A percentile compares a stretch with the other conserved stretches of the same genome.
phyloP scores from a whole-genome alignment of 2,888 invertebrate species.

The Pemphredon lugubris region DNA sequence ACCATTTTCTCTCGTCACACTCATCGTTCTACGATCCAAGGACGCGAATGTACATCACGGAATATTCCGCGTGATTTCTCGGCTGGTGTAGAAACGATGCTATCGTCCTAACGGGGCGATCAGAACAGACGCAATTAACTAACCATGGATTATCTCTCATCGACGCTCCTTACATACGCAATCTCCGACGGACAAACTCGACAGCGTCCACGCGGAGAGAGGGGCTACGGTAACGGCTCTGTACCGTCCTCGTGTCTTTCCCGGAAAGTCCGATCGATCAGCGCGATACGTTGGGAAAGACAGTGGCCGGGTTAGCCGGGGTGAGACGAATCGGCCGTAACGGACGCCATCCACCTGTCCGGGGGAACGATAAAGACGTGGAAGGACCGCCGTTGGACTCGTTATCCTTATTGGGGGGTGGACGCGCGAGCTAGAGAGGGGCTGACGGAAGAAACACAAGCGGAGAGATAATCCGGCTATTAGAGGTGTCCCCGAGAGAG shows the following conservation, averaged over 20 bases:
- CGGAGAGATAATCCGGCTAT: conserved; percentile 80
- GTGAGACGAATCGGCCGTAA: conserved; percentile 43
- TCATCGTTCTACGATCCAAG: no score
- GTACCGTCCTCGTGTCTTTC: no score
- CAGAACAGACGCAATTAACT: conserved; percentile 19
- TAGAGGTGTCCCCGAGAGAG: conserved; percentile 79
- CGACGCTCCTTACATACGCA: no score
- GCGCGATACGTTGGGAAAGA: conserved; percentile 26
- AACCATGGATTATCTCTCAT: conserved; percentile 15
- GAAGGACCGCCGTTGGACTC: conserved; percentile 58
- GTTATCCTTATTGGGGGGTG: conserved; percentile 72
- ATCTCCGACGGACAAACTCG: background rate
- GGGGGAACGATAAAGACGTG: conserved; percentile 52
- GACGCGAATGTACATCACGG: no score
- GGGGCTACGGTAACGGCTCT: no score
- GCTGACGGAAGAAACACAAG: conserved; percentile 67
- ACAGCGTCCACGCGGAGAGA: background rate
- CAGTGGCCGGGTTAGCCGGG: conserved; percentile 22
- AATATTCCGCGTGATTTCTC: no score
- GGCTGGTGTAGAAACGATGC: no score
- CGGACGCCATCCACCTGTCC: conserved; percentile 44
- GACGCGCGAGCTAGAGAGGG: no score
- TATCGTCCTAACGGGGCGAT: conserved; percentile 6
- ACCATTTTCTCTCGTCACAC: no score
- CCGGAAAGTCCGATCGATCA: conserved; percentile 34